Conservation (phyloP, 2,797 vertebrate genomes). For the Hipposideros larvatus region DNA sequence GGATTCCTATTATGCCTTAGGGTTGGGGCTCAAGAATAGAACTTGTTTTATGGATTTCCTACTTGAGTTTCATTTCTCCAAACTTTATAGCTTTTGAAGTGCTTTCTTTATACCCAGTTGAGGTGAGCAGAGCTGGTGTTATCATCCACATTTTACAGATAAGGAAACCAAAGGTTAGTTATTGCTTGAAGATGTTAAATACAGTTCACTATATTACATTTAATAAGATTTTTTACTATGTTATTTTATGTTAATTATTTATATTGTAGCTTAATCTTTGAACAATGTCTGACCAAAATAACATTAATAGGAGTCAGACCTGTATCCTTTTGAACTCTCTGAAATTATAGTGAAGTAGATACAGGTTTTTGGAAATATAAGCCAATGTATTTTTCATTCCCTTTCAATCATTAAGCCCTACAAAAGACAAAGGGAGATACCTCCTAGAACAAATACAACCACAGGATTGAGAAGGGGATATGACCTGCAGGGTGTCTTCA, state of each 20-base stretch:
- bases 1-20: neutral
- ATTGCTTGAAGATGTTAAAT: constrained; percentile 52
- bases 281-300: constrained; percentile 32
- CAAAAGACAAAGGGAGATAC: neutral
- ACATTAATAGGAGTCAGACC: neutral
- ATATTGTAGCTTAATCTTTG: constrained; percentile 52
- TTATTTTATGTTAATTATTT: constrained; percentile 57
- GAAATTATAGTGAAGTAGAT: constrained; percentile 1
- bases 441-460: neutral
- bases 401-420: neutral
- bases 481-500: neutral
- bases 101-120: constrained; percentile 32
- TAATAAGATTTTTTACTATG: constrained; percentile 38
- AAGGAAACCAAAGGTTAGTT: constrained; percentile 47
- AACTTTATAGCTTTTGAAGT: constrained; percentile 59
- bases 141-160: constrained; percentile 56
- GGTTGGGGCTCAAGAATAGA: constrained; percentile 38
- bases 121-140: constrained; percentile 60
- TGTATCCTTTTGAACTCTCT: constrained; percentile 17
- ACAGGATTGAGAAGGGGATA: neutral
- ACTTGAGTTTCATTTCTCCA: constrained; percentile 10
- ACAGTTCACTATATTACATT: neutral
- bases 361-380: neutral
- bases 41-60: constrained; percentile 54
- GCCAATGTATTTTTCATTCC: neutral